A percentile compares a stretch with the other conserved stretches of the same genome.
These are phyloP conservation scores for Nebria salina DNA, from an alignment of 2,888 invertebrate genomes.

Conservation along the genomic window DNA sequence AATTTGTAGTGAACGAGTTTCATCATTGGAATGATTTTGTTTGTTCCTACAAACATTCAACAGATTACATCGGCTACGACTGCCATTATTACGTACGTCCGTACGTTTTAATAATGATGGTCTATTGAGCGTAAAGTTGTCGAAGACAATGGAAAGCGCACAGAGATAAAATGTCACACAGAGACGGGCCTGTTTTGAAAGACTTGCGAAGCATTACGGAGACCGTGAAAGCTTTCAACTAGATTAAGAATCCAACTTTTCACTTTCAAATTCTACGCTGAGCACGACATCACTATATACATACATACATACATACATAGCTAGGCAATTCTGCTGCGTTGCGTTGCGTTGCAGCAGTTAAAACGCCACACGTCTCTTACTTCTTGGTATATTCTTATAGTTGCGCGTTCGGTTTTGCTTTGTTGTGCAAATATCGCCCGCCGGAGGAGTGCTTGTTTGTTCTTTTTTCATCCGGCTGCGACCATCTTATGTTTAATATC, in stretches of 20 bases:
- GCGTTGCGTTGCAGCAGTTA: constrained; percentile 17
- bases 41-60: constrained; percentile 7
- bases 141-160: not conserved
- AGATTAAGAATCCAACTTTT: constrained; percentile 51
- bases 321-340: not conserved
- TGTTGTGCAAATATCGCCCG: constrained; percentile 28
- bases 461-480: constrained; percentile 22
- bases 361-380: constrained; percentile 25
- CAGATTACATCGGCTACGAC: constrained; percentile 4
- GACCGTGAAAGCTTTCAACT: constrained; percentile 49
- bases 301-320: no score
- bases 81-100: not conserved
- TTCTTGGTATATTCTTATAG: constrained; percentile 7
- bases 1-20: not conserved
- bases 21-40: not conserved
- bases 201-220: constrained; percentile 29
- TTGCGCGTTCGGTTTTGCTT: constrained; percentile 17
- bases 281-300: not conserved
- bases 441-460: not conserved
- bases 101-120: not conserved
- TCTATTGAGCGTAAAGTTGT: constrained; percentile 7
- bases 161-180: not conserved
- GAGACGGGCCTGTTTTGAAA: not conserved
- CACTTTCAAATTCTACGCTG: constrained; percentile 46
- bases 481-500: constrained; percentile 42